These are phyloP conservation scores for Sterna hirundo DNA, from an alignment of 2,113 vertebrate species.

Conservation along the genomic window DNA sequence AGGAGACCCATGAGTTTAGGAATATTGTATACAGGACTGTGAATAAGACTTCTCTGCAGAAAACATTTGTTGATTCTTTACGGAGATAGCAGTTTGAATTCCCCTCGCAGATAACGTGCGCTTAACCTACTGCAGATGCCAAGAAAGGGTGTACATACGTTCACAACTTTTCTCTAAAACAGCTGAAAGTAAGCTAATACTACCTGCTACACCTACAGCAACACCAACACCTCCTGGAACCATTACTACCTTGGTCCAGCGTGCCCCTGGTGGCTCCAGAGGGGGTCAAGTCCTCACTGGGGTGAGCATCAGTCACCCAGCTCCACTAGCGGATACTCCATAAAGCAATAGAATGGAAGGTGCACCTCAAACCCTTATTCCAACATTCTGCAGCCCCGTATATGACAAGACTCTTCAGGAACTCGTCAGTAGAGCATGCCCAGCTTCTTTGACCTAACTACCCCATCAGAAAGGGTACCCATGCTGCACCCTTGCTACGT, in stretches of 20 bases:
- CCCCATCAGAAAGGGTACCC: background rate
- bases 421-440: background rate
- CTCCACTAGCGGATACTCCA: background rate
- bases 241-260: background rate
- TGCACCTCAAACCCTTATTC: background rate
- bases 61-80: background rate
- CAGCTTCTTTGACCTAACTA: background rate
- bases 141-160: background rate
- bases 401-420: background rate
- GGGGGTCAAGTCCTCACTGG: fast-evolving
- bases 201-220: background rate
- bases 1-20: background rate
- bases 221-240: background rate
- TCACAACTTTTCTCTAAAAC: background rate
- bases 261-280: background rate
- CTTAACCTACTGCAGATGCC: background rate
- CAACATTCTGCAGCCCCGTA: background rate
- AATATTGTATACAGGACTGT: background rate
- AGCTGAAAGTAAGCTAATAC: background rate
- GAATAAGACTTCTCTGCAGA: background rate
- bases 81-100: background rate
- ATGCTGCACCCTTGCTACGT: background rate
- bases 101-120: background rate
- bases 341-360: background rate
- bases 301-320: background rate